Percentiles rank a stretch among this genome's conserved stretches.
phyloP scores from a whole-genome alignment of 1,140 invertebrate genomes.

The Aphaenogaster floridana region DNA sequence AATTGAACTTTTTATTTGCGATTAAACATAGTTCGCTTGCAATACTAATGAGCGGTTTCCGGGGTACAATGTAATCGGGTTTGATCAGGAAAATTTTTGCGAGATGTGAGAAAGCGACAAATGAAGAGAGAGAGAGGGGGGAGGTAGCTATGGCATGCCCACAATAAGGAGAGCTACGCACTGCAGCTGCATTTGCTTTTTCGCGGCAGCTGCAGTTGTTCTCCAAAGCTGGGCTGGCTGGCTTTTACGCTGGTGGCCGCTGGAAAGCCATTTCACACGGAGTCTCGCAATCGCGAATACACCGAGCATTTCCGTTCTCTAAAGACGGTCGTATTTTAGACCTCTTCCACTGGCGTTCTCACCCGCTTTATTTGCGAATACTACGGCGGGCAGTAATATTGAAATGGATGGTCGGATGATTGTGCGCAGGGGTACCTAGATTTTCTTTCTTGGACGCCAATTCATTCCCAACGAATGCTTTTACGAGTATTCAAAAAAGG shows the following conservation, averaged over 20 bases:
- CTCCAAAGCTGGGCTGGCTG: constrained; percentile 37
- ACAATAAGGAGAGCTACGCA: background rate
- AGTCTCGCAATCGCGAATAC: constrained; percentile 42
- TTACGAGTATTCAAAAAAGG: background rate
- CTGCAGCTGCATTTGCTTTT: constrained; percentile 47
- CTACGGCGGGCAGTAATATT: constrained; percentile 24
- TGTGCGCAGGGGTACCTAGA: background rate
- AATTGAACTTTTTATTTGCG: background rate
- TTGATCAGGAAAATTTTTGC: constrained; percentile 21
- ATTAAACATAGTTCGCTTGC: background rate
- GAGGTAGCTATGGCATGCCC: background rate
- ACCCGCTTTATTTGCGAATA: constrained; percentile 38
- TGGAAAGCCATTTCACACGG: constrained; percentile 52
- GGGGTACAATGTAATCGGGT: background rate
- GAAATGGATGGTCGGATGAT: constrained; percentile 44
- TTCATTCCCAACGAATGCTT: constrained; percentile 16
- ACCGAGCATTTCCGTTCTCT: constrained; percentile 45
- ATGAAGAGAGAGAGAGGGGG: background rate
- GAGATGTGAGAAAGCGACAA: background rate
- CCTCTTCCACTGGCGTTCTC: background rate
- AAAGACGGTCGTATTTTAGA: constrained; percentile 53
- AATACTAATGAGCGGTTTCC: background rate
- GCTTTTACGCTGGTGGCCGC: constrained; percentile 43
- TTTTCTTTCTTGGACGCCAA: constrained; percentile 9
- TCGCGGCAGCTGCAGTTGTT: constrained; percentile 50